Evolutionary conservation across 2,113 vertebrate genomes (phyloP).

Genomic region (Heterotis niloticus): DNA sequence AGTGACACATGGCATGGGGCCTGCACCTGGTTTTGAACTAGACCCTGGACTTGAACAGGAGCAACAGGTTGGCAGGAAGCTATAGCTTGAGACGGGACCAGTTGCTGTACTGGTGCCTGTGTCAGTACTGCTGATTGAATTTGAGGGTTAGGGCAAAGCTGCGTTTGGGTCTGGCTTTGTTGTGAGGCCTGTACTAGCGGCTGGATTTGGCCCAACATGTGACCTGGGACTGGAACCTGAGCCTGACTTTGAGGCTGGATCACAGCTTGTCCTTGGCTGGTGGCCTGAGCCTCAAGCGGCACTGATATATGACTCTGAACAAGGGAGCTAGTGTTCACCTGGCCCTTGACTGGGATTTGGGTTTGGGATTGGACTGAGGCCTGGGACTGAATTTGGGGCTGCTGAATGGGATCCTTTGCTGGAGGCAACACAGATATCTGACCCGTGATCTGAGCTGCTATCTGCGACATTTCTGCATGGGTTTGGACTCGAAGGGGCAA

Average conservation of each 20-base stretch:
- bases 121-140: conserved; percentile 38
- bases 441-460: conserved; percentile 38
- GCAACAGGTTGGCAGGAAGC: conserved; percentile 28
- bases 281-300: conserved; percentile 42
- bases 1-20: not conserved
- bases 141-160: conserved; percentile 34
- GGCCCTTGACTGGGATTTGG: conserved; percentile 46
- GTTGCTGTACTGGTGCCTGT: conserved; percentile 44
- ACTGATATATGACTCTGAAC: conserved; percentile 45
- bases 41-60: conserved; percentile 42
- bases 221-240: conserved; percentile 41
- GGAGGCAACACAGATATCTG: conserved; percentile 42
- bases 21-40: conserved; percentile 26
- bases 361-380: conserved; percentile 26
- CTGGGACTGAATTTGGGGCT: conserved; percentile 27
- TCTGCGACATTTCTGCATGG: conserved; percentile 42
- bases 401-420: conserved; percentile 25
- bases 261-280: conserved; percentile 41
- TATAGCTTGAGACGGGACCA: conserved; percentile 47
- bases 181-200: conserved; percentile 42
- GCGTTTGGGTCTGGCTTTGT: conserved; percentile 19
- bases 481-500: conserved; percentile 38
- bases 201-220: conserved; percentile 45
- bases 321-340: conserved; percentile 38
- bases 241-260: conserved; percentile 38